These are phyloP conservation scores for Panagrolaimus sp. DNA, from an alignment of 1,140 invertebrate species.

Conservation along the genomic window DNA sequence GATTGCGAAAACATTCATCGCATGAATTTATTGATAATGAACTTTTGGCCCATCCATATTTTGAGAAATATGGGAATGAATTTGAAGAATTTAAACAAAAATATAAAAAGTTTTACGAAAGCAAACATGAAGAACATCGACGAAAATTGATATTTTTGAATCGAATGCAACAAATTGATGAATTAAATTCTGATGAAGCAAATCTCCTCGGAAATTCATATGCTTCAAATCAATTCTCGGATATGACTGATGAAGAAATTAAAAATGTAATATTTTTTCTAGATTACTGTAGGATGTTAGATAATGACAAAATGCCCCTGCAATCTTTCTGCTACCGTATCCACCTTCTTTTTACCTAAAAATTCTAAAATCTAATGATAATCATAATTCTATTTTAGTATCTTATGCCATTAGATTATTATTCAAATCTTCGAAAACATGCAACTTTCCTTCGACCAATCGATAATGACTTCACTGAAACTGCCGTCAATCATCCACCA, in stretches of 20 bases:
- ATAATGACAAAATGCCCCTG: background rate
- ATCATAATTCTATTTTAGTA: slow-evolving; percentile 42
- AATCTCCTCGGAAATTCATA: no score
- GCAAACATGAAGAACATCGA: background rate
- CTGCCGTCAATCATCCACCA: slow-evolving; percentile 33
- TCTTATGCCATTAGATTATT: slow-evolving; percentile 36
- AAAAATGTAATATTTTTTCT: slow-evolving; percentile 21
- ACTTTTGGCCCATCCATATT: background rate
- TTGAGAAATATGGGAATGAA: background rate
- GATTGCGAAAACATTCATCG: background rate
- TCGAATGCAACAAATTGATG: slow-evolving; percentile 6
- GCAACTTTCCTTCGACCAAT: slow-evolving; percentile 36
- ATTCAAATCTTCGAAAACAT: slow-evolving; percentile 23
- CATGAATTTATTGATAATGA: no score
- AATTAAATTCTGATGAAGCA: slow-evolving; percentile 9
- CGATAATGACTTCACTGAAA: slow-evolving; percentile 3
- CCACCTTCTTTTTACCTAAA: no score
- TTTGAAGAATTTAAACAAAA: slow-evolving; percentile 2
- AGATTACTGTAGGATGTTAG: background rate
- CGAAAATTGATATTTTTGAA: background rate
- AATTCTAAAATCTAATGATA: no score
- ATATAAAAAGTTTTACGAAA: slow-evolving; percentile 1
- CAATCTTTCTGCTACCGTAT: no score
- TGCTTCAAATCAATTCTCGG: slow-evolving; percentile 36
- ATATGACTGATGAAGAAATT: slow-evolving; percentile 49